These are phyloP conservation scores for Acanthochromis polyacanthus DNA, from an alignment of 2,113 vertebrate genomes.

Conservation along the genomic window DNA sequence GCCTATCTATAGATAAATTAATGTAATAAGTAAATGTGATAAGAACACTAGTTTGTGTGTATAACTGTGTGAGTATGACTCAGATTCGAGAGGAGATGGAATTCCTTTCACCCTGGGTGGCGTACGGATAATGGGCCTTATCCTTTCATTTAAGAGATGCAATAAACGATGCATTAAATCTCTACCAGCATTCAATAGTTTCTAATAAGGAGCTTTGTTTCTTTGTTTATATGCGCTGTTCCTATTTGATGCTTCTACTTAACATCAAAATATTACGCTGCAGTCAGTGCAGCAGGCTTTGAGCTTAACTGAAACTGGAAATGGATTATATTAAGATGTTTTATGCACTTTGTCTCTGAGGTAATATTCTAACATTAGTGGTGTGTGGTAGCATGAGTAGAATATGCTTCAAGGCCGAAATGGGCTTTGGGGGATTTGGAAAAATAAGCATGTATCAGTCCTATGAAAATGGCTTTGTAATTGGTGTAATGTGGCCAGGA, in stretches of 20 bases:
- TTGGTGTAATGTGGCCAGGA: conserved; percentile 27
- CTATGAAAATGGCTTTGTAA: conserved; percentile 32
- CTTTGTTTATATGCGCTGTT: not conserved
- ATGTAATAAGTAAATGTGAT: not conserved
- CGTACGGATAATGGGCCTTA: conserved; percentile 31
- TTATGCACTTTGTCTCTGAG: conserved; percentile 4
- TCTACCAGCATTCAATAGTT: conserved; percentile 44
- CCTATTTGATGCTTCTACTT: conserved; percentile 14
- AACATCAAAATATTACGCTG: conserved; percentile 3
- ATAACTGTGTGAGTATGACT: conserved; percentile 6
- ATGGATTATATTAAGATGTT: conserved; percentile 27
- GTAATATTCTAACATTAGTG: not conserved
- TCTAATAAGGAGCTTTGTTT: conserved; percentile 42
- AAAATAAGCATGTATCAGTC: conserved; percentile 23
- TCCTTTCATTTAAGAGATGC: conserved; percentile 40
- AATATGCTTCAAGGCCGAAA: conserved; percentile 1
- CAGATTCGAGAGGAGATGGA: conserved; percentile 33
- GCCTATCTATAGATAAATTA: not conserved
- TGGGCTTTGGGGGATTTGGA: conserved; percentile 18
- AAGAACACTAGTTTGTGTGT: not conserved
- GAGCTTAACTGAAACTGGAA: conserved; percentile 22
- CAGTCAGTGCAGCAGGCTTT: not conserved
- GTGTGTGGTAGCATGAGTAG: not conserved
- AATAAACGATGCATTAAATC: conserved; percentile 52
- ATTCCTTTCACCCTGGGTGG: conserved; percentile 47